These are phyloP conservation scores for Papilio aristodemus DNA, from an alignment of 1,140 invertebrate genomes.

Conservation along the genomic window DNA sequence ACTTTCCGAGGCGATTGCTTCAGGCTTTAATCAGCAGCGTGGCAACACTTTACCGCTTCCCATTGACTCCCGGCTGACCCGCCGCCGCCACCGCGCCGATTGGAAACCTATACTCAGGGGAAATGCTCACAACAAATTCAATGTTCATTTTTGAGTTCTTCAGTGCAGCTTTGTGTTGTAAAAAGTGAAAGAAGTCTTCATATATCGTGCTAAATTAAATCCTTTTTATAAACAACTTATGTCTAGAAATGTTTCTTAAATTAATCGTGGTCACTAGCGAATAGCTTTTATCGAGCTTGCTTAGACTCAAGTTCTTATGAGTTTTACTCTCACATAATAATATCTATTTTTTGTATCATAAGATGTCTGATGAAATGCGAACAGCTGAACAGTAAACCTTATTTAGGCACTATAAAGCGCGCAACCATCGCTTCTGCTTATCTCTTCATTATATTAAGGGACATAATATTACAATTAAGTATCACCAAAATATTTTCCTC, in stretches of 20 bases:
- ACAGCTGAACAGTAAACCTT: too few species aligned
- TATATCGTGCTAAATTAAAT: neutral
- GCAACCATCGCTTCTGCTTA: too few species aligned
- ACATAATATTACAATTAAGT: too few species aligned
- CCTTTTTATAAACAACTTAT: too few species aligned
- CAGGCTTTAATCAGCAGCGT: slow-evolving; percentile 78
- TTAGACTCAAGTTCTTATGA: too few species aligned
- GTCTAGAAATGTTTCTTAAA: too few species aligned
- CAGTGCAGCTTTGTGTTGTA: slow-evolving; percentile 24
- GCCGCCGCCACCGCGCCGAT: slow-evolving; percentile 56
- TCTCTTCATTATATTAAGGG: too few species aligned
- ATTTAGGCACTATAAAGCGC: too few species aligned
- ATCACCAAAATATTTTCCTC: too few species aligned
- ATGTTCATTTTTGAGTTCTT: slow-evolving; percentile 57
- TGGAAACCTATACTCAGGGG: slow-evolving; percentile 73
- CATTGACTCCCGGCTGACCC: slow-evolving; percentile 76
- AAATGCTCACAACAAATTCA: slow-evolving; percentile 66
- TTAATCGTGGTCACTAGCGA: too few species aligned
- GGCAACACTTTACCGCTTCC: slow-evolving; percentile 77
- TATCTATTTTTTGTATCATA: neutral
- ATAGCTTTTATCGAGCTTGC: too few species aligned
- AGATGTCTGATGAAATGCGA: neutral
- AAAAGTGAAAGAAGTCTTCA: neutral
- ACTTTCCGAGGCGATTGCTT: slow-evolving; percentile 78
- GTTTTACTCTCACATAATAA: neutral